Evolutionary conservation across 2,888 invertebrate species (phyloP).

Genomic region (Tipula helvola): DNA sequence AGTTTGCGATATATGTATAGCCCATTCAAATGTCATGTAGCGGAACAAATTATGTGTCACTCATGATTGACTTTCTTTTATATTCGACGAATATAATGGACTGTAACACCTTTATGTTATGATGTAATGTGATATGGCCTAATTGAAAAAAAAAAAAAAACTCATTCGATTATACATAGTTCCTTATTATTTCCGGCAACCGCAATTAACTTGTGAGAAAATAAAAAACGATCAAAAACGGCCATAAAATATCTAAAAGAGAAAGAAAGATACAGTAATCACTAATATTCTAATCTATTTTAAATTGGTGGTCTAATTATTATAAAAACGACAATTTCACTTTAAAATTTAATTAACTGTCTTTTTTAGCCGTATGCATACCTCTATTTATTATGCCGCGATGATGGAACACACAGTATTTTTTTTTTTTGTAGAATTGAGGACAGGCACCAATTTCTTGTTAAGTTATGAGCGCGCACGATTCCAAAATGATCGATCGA

Average conservation of each 20-base stretch:
- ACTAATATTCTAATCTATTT: background rate
- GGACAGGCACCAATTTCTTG: background rate
- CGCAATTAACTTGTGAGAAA: background rate
- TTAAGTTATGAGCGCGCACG: background rate
- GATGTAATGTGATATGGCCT: background rate
- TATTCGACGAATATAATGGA: background rate
- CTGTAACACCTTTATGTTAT: background rate
- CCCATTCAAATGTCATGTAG: background rate
- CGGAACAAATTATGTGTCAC: background rate
- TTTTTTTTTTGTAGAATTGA: background rate
- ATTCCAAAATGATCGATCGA: background rate
- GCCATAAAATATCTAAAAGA: background rate
- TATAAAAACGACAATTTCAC: background rate
- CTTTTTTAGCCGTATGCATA: background rate
- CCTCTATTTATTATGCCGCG: background rate
- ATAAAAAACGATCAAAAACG: background rate
- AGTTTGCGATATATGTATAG: background rate
- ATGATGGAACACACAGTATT: background rate
- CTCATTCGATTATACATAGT: background rate
- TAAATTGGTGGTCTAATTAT: background rate
- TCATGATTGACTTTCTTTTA: background rate
- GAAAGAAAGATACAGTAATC: background rate
- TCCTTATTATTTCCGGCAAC: background rate
- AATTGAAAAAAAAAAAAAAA: background rate
- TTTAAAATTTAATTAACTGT: background rate